Evolutionary conservation across 2,888 invertebrate species (phyloP), one percentile per base, ranked within the genome.

Genomic region (Athalia cordata): DNA sequence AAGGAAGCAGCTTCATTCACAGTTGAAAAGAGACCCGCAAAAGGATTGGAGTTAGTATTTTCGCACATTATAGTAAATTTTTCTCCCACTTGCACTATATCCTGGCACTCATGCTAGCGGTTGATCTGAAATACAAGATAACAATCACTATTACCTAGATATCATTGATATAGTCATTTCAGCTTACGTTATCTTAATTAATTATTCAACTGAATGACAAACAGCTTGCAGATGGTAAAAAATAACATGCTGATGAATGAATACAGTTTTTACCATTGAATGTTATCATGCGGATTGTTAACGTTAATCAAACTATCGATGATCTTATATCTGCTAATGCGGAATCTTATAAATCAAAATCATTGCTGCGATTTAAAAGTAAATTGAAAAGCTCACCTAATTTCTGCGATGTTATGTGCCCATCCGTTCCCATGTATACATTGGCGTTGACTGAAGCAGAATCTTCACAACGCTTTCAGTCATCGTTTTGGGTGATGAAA

Each of bases 21-120:
- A 4, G 87, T 84, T 11, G 88, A 80, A 82, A 91, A 91, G 52
- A 91, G 86, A 13, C 88, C 90, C 79, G 88, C 87, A 80, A 91
- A 91, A 0, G 91, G 91, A 83, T 91, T 91, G 79, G 89, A 86
- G 81, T 90, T 88, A 57, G 88, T 81, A 80, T 89, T 87, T 79
- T 89, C 87, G 78, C 86, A 85, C 90, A 90, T 90, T 80, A 80
- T 82, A 15, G 61, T 6, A 9, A 11, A 15, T 50, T 50, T 7
- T 59, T 15, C 45, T 72, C 11, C 62, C 5, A 11, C 57, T 15
- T 29, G 11, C 13, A 61, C 59, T 67, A 15, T 15, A 47, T 50
- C 47, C 65, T 50, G 5, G 29, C 7, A 49, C 15, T 61, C 77
- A 77, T 68, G 61, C 49, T 61, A 57, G 11, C 11, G 68, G 49